Base-by-base conservation (phyloP, 2,113 vertebrate species). In the Melanostigma gelatinosum region DNA sequence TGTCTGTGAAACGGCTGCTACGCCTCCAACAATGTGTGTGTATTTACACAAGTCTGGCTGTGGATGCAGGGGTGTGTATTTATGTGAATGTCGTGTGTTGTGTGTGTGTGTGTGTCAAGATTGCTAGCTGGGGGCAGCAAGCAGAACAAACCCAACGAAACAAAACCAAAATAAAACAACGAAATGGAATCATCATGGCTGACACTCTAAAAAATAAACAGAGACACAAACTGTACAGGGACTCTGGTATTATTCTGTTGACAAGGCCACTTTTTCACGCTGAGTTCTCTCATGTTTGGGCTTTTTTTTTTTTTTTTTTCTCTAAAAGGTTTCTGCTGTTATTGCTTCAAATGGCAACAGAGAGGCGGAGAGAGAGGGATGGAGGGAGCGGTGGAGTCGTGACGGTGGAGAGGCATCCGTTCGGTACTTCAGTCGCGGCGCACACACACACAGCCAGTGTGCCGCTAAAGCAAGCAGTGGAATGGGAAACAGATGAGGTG, bases 221-320 rank as follows among this genome's bases (percentile, higher is more conserved):
- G 57, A 71, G 18, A 90, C 68, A 81, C 68, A 85, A 82, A 85
- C 84, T 88, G 87, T 91, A 89, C 86, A 89, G 66, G 82, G 82
- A 89, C 79, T 80, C 44, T 44, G 66, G 80, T 75, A 79, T 86
- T 87, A 77, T 79, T 89, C 77, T 80, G 79, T 75, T 87, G 85
- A 86, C 90, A 93, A 94, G 93, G 91, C 86, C 92, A 94, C 93
- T 91, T 91, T 76, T 84, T 86, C 83, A 81, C 72, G 8, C 58
- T 12, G 77, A 91, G 80, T 83, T 85, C 70, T 77, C 66, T 82
- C 64, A 44, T 72, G 64, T 81, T 85, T 38, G 74, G 84, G 72
- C 60, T 65, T 24, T 24, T 68, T 63, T 67, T 72, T 65, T 68
- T 50, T 63, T 67, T 72, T 55, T 13, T 27, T 6, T 15, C 48